Conservation (phyloP, 1,140 invertebrate genomes). For the Anastrepha ludens region DNA sequence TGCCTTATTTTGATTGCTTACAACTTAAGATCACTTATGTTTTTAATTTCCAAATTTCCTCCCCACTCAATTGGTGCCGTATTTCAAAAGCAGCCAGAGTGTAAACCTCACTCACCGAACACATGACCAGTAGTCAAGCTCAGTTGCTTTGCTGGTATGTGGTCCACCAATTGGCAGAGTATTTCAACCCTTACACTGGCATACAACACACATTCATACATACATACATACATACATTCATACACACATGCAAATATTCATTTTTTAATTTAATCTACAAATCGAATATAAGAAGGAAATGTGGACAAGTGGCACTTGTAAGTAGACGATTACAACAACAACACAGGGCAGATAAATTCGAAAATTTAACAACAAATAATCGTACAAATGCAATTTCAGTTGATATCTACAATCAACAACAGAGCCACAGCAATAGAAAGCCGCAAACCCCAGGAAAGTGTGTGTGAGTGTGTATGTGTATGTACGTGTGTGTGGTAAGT, state of each 20-base stretch:
- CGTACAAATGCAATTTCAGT: constrained; percentile 26
- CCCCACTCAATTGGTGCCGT: too few species aligned
- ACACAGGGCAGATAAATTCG: not conserved
- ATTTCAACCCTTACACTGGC: too few species aligned
- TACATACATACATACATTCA: not conserved
- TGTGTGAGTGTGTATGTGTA: not conserved
- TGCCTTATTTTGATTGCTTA: too few species aligned
- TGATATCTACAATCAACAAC: constrained; percentile 14
- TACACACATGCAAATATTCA: not conserved
- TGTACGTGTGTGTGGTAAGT: too few species aligned
- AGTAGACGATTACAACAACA: constrained; percentile 22
- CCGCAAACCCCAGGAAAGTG: constrained; percentile 23
- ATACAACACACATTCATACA: constrained; percentile 6
- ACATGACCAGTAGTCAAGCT: too few species aligned
- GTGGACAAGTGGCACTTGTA: constrained; percentile 27
- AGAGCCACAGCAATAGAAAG: constrained; percentile 21
- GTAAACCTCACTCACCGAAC: too few species aligned
- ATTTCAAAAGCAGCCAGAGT: too few species aligned
- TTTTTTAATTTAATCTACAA: not conserved
- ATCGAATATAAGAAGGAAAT: not conserved
- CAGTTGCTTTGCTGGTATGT: too few species aligned
- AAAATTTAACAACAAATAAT: constrained; percentile 21
- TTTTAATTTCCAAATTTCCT: too few species aligned
- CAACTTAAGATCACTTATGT: too few species aligned
- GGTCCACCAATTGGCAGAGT: too few species aligned